Evolutionary conservation across 2,113 vertebrate genomes (phyloP).

Genomic region (Galeopterus variegatus): DNA sequence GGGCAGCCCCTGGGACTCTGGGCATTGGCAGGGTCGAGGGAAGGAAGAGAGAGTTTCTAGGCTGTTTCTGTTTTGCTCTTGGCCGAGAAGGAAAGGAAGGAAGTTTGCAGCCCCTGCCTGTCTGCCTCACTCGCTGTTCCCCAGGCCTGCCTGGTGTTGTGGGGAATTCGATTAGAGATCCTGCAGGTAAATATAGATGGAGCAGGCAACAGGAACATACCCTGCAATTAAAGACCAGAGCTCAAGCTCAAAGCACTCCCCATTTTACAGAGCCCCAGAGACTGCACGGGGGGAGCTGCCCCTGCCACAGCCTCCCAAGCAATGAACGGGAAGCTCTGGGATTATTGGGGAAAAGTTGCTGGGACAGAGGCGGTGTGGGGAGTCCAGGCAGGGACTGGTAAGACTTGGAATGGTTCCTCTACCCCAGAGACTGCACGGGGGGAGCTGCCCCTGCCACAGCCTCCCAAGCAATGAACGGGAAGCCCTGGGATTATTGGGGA

Average conservation of each 20-base stretch:
- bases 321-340: not conserved
- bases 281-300: not conserved
- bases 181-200: constrained; percentile 86
- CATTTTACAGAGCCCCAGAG: constrained; percentile 73
- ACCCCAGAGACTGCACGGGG: no score
- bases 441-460: no score
- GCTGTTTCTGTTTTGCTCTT: constrained; percentile 71
- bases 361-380: not conserved
- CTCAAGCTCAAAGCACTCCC: constrained; percentile 78
- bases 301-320: not conserved
- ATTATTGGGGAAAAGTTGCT: constrained; percentile 24
- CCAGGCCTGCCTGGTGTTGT: constrained; percentile 68
- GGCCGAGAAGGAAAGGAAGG: constrained; percentile 73
- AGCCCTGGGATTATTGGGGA: not conserved
- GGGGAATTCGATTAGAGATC: constrained; percentile 87
- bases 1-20: not conserved
- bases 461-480: no score
- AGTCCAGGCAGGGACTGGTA: not conserved
- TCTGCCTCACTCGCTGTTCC: not conserved
- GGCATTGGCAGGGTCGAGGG: not conserved
- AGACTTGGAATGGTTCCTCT: not conserved
- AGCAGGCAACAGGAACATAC: constrained; percentile 80
- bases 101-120: constrained; percentile 82
- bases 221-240: constrained; percentile 87
- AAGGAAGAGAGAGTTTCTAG: not conserved